phyloP scores from a whole-genome alignment of 2,888 invertebrate species.

The Pyrgus malvae region DNA sequence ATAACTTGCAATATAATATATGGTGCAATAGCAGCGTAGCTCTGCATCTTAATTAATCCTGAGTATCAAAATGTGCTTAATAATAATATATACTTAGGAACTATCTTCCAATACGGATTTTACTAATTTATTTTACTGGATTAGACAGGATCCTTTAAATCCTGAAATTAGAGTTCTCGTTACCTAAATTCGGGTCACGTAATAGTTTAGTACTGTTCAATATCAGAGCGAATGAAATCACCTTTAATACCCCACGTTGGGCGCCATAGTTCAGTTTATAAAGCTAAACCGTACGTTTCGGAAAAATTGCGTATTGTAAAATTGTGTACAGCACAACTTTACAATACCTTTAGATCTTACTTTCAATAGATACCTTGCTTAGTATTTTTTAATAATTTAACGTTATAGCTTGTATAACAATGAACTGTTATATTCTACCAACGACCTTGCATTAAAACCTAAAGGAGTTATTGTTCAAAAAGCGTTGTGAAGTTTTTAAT shows the following conservation, averaged over 20 bases:
- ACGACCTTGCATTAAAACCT: neutral
- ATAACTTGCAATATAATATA: too few species aligned
- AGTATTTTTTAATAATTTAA: too few species aligned
- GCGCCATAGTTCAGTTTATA: neutral
- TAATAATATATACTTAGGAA: neutral
- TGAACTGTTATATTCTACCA: neutral
- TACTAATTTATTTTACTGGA: neutral
- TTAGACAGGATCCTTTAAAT: neutral
- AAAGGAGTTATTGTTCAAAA: constrained; percentile 6
- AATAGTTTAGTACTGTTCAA: neutral
- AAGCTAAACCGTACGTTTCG: neutral
- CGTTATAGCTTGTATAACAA: too few species aligned
- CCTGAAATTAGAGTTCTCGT: neutral
- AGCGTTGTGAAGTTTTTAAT: constrained; percentile 17
- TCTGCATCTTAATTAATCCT: too few species aligned
- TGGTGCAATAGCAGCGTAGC: too few species aligned
- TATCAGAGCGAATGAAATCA: neutral
- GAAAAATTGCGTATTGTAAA: too few species aligned
- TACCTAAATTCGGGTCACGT: neutral
- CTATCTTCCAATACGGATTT: neutral
- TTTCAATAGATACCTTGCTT: too few species aligned
- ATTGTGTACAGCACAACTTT: too few species aligned
- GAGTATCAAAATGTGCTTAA: too few species aligned
- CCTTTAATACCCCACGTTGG: neutral
- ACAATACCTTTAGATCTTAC: too few species aligned